Percentiles rank a stretch among this genome's conserved stretches.
These are phyloP conservation scores for Acromyrmex charruanus DNA, from an alignment of 1,140 invertebrate genomes.

Conservation along the genomic window DNA sequence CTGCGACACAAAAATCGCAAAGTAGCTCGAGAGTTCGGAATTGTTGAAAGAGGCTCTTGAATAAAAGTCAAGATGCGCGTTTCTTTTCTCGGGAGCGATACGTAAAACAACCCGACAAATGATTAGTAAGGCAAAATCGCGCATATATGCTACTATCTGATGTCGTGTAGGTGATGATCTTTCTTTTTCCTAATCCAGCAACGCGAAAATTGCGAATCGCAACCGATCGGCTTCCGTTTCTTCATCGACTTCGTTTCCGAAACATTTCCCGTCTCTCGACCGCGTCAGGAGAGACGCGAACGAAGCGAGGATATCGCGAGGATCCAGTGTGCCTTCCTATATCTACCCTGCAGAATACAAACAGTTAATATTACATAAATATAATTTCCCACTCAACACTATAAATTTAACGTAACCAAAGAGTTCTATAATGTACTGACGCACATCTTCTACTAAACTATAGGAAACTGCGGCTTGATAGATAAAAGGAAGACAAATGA, in stretches of 20 bases:
- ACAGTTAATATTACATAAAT: too few relatives aligned
- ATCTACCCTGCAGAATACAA: too few relatives aligned
- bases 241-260: background rate
- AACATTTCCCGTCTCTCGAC: background rate
- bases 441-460: too few relatives aligned
- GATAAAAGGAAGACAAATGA: too few relatives aligned
- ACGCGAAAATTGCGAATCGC: background rate
- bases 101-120: background rate
- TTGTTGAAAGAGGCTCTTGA: background rate
- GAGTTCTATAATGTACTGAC: too few relatives aligned
- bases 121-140: constrained; percentile 2
- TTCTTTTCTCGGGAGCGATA: background rate
- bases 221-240: background rate
- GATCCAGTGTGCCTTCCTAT: constrained; percentile 48
- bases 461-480: too few relatives aligned
- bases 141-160: background rate
- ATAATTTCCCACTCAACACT: too few relatives aligned
- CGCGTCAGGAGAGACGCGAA: background rate
- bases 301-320: background rate
- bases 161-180: background rate
- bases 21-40: background rate
- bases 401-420: too few relatives aligned
- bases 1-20: background rate
- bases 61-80: background rate
- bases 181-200: background rate